A percentile compares a stretch with the other conserved stretches of the same genome.
Conservation (phyloP, 2,797 vertebrate genomes). For the Myotis myotis region DNA sequence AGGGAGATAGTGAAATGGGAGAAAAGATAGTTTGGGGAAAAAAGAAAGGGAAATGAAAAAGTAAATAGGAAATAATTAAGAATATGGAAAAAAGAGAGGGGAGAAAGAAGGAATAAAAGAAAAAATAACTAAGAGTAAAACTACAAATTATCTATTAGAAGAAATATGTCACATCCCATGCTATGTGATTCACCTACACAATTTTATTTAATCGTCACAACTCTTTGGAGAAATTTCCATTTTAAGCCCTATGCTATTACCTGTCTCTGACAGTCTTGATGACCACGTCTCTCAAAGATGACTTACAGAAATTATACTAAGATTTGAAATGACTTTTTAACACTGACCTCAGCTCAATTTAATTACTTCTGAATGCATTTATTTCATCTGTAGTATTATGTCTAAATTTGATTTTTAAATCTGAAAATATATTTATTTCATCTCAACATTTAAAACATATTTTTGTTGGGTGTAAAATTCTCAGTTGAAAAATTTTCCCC, state of each 20-base stretch:
- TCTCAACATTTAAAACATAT: neutral
- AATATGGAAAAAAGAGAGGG: neutral
- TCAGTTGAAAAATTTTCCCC: neutral
- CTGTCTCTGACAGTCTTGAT: neutral
- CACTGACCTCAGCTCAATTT: neutral
- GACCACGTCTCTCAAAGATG: neutral
- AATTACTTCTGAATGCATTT: neutral
- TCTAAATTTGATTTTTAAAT: neutral
- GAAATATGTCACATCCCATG: neutral
- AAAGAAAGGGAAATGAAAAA: neutral
- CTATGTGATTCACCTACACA: neutral
- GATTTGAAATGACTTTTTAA: neutral
- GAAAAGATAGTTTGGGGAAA: neutral
- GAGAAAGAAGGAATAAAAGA: neutral
- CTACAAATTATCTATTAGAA: neutral
- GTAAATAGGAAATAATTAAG: neutral
- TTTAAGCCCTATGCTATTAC: neutral
- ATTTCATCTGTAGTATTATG: neutral
- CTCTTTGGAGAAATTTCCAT: neutral
- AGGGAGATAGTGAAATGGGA: neutral
- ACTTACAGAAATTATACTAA: neutral
- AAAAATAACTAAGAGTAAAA: neutral
- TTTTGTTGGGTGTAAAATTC: neutral
- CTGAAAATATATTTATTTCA: conserved; percentile 2
- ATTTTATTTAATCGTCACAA: neutral